A percentile compares a stretch with the other conserved stretches of the same genome.
phyloP scores from a whole-genome alignment of 2,113 vertebrate genomes.

The Carlito syrichta region DNA sequence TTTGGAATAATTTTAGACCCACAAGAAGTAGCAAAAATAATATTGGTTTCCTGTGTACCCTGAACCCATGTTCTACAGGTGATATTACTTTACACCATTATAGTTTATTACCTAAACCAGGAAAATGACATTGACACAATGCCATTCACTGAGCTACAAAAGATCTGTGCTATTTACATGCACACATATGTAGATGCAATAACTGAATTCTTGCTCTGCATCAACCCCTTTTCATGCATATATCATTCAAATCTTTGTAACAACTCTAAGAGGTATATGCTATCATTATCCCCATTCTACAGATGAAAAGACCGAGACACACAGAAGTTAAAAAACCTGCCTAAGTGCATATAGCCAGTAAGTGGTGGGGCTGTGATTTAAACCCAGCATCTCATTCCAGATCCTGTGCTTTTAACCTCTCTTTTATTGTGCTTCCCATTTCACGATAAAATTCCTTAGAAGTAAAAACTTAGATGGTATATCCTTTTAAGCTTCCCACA shows the following conservation, averaged over 20 bases:
- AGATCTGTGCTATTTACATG: background rate
- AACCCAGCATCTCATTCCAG: background rate
- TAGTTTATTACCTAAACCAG: background rate
- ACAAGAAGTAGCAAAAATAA: background rate
- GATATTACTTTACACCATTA: background rate
- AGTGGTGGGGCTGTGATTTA: background rate
- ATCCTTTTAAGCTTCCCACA: background rate
- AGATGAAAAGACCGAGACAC: background rate
- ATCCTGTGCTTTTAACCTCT: background rate
- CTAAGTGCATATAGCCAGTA: background rate
- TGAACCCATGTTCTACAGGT: background rate
- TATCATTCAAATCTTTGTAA: background rate
- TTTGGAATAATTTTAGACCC: background rate
- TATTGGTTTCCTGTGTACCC: background rate
- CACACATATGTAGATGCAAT: rapidly evolving
- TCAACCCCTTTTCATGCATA: too few relatives aligned
- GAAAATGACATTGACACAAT: background rate
- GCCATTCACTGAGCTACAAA: background rate
- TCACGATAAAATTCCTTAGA: background rate
- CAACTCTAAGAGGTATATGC: background rate
- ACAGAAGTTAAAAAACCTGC: background rate
- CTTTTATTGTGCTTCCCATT: background rate
- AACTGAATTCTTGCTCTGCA: background rate
- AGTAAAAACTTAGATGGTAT: background rate
- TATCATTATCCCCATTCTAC: background rate